These are phyloP conservation scores for Pseudolaguvia tuberculata DNA, from an alignment of 2,113 vertebrate species.

Conservation along the genomic window DNA sequence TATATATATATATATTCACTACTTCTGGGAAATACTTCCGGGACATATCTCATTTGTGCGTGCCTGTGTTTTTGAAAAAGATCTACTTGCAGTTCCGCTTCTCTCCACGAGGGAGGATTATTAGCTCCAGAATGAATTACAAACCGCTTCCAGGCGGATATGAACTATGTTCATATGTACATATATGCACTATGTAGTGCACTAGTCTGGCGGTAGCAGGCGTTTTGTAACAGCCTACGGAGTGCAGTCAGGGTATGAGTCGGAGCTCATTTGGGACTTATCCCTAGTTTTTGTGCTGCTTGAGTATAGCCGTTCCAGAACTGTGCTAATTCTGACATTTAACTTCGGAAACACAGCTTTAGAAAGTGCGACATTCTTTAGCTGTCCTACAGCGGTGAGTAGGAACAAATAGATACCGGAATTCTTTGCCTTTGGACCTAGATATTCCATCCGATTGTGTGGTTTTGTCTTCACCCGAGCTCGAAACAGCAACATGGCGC, in stretches of 20 bases:
- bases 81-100: constrained; percentile 33
- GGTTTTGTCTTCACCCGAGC: constrained; percentile 51
- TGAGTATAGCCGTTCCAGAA: constrained; percentile 78
- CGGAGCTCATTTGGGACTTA: background rate
- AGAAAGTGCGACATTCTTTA: constrained; percentile 51
- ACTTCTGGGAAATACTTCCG: too few species aligned
- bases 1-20: too few species aligned
- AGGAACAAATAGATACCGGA: constrained; percentile 3
- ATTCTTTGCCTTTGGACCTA: constrained; percentile 22
- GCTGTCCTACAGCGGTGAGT: constrained; percentile 64
- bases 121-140: constrained; percentile 47
- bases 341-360: constrained; percentile 56
- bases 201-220: background rate
- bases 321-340: constrained; percentile 74
- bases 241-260: background rate
- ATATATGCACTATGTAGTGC: background rate
- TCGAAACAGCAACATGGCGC: constrained; percentile 53
- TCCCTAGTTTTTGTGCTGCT: constrained; percentile 49
- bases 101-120: constrained; percentile 72
- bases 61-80: constrained; percentile 43
- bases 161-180: too few species aligned
- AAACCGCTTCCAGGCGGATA: background rate
- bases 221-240: background rate
- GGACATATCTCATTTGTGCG: too few species aligned
- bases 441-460: constrained; percentile 37